A percentile compares a stretch with the other conserved stretches of the same genome.
Evolutionary conservation across 2,888 invertebrate genomes (phyloP).

Genomic region (Folsomia candida): DNA sequence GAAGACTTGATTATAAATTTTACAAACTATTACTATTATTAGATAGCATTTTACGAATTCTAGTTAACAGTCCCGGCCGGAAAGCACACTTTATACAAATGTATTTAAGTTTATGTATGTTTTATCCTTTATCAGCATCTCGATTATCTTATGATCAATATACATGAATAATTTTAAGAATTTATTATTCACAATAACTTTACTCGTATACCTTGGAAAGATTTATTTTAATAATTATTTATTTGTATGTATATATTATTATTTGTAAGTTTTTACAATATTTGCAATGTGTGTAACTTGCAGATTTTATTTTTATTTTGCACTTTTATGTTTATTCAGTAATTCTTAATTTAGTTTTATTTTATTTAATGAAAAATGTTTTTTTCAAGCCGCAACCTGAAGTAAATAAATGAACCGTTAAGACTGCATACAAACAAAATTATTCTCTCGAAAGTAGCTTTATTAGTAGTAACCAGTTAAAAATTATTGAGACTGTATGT

Average conservation of each 20-base stretch:
- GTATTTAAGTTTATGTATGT: neutral
- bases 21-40: neutral
- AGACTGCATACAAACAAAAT: neutral
- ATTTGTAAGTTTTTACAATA: neutral
- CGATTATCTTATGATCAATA: no score
- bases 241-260: neutral
- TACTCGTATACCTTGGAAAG: neutral
- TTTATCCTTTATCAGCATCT: no score
- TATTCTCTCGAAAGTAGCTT: neutral
- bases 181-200: neutral
- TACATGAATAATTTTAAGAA: neutral
- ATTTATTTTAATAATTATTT: neutral
- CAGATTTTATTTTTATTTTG: conserved; percentile 1
- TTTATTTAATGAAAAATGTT: neutral
- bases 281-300: no score
- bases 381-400: neutral
- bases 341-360: neutral
- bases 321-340: neutral
- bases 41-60: conserved; percentile 8
- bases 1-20: neutral
- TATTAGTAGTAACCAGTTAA: neutral
- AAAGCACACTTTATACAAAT: neutral
- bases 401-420: neutral
- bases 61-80: conserved; percentile 10
- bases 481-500: neutral